Conservation (phyloP, 2,113 vertebrate species). For the Cololabis saira region DNA sequence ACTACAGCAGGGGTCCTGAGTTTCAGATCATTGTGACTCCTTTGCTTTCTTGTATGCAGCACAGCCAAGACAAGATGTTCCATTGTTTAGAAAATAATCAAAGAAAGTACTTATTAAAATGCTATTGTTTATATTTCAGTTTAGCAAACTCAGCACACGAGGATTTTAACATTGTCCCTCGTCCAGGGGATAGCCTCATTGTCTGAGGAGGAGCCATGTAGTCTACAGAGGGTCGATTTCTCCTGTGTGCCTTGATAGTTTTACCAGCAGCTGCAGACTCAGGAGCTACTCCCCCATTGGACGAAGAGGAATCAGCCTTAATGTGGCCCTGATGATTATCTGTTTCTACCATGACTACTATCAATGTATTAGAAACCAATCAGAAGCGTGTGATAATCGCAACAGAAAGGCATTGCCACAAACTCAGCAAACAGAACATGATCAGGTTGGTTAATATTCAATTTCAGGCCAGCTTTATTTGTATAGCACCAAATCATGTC, state of each 20-base stretch:
- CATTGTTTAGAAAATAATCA: not conserved
- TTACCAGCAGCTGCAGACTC: slow-evolving; percentile 65
- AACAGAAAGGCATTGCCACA: too few species aligned
- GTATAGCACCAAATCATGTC: too few species aligned
- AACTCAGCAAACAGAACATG: too few species aligned
- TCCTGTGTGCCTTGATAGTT: slow-evolving; percentile 63
- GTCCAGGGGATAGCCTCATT: slow-evolving; percentile 45
- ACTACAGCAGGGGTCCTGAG: slow-evolving; percentile 12
- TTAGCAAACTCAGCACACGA: slow-evolving; percentile 40
- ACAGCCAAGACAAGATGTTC: not conserved
- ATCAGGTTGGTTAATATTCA: too few species aligned
- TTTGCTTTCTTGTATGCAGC: not conserved
- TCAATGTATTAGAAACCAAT: slow-evolving; percentile 33
- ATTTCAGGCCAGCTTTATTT: too few species aligned
- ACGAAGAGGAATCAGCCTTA: slow-evolving; percentile 74
- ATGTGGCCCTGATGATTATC: slow-evolving; percentile 68
- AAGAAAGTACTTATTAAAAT: not conserved
- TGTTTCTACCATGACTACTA: slow-evolving; percentile 40
- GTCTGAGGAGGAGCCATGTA: slow-evolving; percentile 66
- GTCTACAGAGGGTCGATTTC: slow-evolving; percentile 64
- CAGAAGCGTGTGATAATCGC: too few species aligned
- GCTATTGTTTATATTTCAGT: not conserved
- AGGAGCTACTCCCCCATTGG: slow-evolving; percentile 55
- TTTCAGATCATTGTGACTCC: slow-evolving; percentile 7
- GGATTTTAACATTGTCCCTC: slow-evolving; percentile 26